A percentile compares a stretch with the other conserved stretches of the same genome.
These are phyloP conservation scores for Hycleus cichorii DNA, from an alignment of 1,140 invertebrate genomes.

Conservation along the genomic window DNA sequence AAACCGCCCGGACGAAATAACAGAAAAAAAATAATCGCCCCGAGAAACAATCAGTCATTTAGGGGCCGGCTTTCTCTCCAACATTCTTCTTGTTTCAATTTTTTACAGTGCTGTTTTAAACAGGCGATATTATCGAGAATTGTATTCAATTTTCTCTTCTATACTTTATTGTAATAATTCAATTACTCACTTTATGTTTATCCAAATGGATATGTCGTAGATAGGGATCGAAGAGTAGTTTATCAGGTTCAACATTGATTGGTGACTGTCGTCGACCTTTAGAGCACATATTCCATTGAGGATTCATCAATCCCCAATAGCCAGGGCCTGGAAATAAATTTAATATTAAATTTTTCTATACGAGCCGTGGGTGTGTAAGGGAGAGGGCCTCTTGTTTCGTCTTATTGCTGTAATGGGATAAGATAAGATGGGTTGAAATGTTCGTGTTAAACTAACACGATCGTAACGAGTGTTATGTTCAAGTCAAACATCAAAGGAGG, in stretches of 20 bases:
- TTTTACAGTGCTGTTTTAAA: neutral
- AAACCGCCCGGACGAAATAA: slow-evolving; percentile 10
- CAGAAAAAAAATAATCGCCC: slow-evolving; percentile 5
- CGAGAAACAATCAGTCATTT: slow-evolving; percentile 15
- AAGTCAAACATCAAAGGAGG: slow-evolving; percentile 11
- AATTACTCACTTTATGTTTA: slow-evolving; percentile 71
- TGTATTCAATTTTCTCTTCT: slow-evolving; percentile 1
- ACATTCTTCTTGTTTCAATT: neutral
- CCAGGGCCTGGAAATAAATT: slow-evolving; percentile 71
- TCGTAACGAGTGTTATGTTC: slow-evolving; percentile 10
- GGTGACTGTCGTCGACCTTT: slow-evolving; percentile 90
- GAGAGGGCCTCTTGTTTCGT: neutral
- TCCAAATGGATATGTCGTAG: slow-evolving; percentile 80
- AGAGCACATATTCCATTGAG: slow-evolving; percentile 92
- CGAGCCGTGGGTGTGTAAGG: neutral
- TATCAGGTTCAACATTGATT: slow-evolving; percentile 89
- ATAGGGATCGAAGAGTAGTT: slow-evolving; percentile 89
- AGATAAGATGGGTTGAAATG: neutral
- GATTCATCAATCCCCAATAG: slow-evolving; percentile 95
- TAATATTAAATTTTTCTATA: neutral
- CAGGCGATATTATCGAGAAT: no score
- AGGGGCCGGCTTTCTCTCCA: neutral
- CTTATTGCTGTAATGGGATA: neutral
- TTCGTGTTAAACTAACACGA: slow-evolving; percentile 8
- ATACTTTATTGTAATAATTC: neutral